Base-by-base conservation (phyloP, 2,113 vertebrate species). In the Mystacornis crossleyi region DNA sequence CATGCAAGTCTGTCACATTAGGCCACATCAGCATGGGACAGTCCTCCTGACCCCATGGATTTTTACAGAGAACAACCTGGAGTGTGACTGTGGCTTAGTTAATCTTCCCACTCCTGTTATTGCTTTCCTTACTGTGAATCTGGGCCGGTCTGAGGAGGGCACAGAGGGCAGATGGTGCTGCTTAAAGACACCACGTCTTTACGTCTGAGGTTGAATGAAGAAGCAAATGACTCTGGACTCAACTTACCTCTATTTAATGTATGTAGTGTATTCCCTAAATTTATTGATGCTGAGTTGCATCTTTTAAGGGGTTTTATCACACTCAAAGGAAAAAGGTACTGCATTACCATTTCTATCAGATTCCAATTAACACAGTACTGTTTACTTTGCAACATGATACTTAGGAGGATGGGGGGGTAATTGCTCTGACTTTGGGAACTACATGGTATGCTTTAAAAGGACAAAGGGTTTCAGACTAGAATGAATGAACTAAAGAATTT, bases 101-200 rank as follows among this genome's bases (percentile, higher is more conserved):
- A 8, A 70, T 55, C 88, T 89, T 93, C 89, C 75, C 38, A 40
- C 55, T 31, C 4, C 93, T 58, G 57, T 14, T 54, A 75, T 78
- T 50, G 40, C 67, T 81, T 80, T 92, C 70, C 81, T 95, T 95
- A 62, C 85, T 90, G 90, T 74, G 81, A 82, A 94, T 92, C 71
- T 66, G 9, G 24, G 79, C 67, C 10, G 58, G 75, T 12, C 48
- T 67, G 58, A 64, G 64, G 40, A 77, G 45, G 82, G 65, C 60
- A 28, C 61, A 47, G 19, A 42, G 73, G 43, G 60, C 10, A 79
- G 86, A 34, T 0, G 10, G 64, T 72, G 18, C 33, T 84, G 66
- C 85, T 69, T 53, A 19, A 73, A 69, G 74, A 73, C 54, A 34
- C 18, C 26, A 12, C 29, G n/a, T n/a, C 57, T 16, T 14, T 9